Evolutionary conservation across 2,113 vertebrate genomes (phyloP), one percentile per base, ranked within the genome.

Genomic region (Dromas ardeola): DNA sequence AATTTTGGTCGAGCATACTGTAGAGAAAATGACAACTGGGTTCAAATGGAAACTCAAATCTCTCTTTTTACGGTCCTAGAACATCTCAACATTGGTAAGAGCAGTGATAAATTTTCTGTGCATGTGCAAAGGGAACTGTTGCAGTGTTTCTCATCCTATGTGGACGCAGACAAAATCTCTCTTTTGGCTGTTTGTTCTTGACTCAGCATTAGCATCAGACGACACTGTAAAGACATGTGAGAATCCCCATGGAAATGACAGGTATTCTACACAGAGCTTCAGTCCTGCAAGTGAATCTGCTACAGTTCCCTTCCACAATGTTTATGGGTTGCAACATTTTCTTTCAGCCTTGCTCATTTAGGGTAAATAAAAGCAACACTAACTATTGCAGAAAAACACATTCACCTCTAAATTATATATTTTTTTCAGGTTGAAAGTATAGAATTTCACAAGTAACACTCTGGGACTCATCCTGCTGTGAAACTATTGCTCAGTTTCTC

Each of bases 401-500:
- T 97, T 97, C 78, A 80, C 95, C 55, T 97, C 94, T 88, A 98
- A 98, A 98, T 98, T 83, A 96, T 83, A 91, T 92, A n/a, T 97
- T 97, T 98, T 97, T 98, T 97, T 95, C 82, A 94, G 93, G 72
- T 97, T 98, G 97, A 97, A 98, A 97, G 92, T 97, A 95, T 97
- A 69, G 97, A 97, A 98, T 98, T 98, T 98, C 78, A 90, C 42
- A 81, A 96, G 93, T 82, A 98, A 71, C 85, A 85, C 92, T 97
- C 95, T 56, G 72, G 38, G 88, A 91, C 88, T 95, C 74, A 93
- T 89, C 98, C 97, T 30, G 80, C 98, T 97, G 96, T 89, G 98
- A 98, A 96, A 77, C 72, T 93, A 86, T 98, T 97, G 96, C 97
- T 97, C 93, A 96, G 59, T 98, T 98, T 98, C 84, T 98, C 97